Evolutionary conservation across 2,888 invertebrate species (phyloP).

Genomic region (Yponomeuta sedellus): DNA sequence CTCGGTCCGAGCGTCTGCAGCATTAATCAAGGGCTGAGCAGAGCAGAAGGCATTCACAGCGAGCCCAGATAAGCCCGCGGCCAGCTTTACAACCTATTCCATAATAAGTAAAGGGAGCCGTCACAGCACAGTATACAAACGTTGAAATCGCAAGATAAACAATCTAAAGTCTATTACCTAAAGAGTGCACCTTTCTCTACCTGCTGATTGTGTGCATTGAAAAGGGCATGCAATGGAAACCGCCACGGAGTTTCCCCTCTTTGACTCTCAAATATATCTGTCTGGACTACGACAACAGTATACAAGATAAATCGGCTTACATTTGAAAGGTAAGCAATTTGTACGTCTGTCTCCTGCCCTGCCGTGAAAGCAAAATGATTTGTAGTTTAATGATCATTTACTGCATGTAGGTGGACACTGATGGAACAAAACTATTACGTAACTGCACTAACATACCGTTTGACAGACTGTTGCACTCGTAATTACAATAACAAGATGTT

Average conservation of each 20-base stretch:
- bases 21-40: conserved; percentile 24
- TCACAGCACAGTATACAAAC: not conserved
- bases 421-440: conserved; percentile 14
- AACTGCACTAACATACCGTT: conserved; percentile 10
- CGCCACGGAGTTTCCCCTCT: conserved; percentile 4
- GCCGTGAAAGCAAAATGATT: conserved; percentile 36
- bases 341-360: conserved; percentile 39
- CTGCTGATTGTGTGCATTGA: conserved; percentile 2
- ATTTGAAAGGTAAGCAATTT: conserved; percentile 62
- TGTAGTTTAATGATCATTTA: conserved; percentile 26
- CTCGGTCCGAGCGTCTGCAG: conserved; percentile 22
- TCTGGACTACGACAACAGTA: conserved; percentile 33
- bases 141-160: not conserved
- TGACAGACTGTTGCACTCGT: conserved; percentile 1
- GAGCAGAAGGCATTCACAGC: conserved; percentile 19
- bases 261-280: conserved; percentile 34
- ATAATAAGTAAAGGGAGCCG: not conserved
- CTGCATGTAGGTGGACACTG: conserved; percentile 16
- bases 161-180: not conserved
- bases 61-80: conserved; percentile 14
- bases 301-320: conserved; percentile 51
- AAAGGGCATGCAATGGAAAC: conserved; percentile 11
- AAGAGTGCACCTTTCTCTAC: not conserved
- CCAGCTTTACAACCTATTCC: conserved; percentile 10
- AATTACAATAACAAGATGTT: conserved; percentile 7